A percentile compares a stretch with the other conserved stretches of the same genome.
Conservation (phyloP, 2,113 vertebrate species). For the Panthera leo region DNA sequence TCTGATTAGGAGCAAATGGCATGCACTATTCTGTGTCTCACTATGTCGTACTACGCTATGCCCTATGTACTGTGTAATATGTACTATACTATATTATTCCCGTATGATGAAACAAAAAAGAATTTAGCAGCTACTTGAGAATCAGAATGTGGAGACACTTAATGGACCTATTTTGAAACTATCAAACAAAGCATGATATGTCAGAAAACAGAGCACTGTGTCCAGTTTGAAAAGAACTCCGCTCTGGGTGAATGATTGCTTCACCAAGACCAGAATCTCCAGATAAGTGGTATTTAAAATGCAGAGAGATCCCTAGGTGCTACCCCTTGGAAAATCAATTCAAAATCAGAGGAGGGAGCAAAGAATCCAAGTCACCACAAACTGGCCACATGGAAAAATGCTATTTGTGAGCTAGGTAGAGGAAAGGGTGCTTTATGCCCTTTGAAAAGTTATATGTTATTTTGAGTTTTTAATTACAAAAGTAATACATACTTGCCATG, state of each 20-base stretch:
- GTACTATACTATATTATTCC: neutral
- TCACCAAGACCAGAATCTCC: neutral
- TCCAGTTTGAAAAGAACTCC: neutral
- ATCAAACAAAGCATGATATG: neutral
- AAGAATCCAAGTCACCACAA: neutral
- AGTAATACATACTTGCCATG: constrained; percentile 29
- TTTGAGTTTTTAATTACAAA: constrained; percentile 69
- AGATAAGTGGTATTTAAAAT: neutral
- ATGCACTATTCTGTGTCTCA: accelerated
- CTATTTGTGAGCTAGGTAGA: neutral
- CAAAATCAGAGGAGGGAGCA: neutral
- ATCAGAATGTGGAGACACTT: neutral
- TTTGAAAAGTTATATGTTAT: constrained; percentile 33
- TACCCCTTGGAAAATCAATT: neutral
- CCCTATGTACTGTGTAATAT: accelerated
- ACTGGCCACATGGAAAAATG: neutral
- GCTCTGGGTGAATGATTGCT: neutral
- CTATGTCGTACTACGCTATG: neutral
- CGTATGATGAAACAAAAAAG: neutral
- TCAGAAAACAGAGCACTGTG: neutral
- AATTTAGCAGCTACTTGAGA: neutral
- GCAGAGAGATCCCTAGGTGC: neutral
- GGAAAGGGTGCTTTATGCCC: neutral
- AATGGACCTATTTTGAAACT: neutral
- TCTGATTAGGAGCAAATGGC: neutral